A percentile compares a stretch with the other conserved stretches of the same genome.
Evolutionary conservation across 2,113 vertebrate genomes (phyloP).

Genomic region (Pomatostomus ruficeps): DNA sequence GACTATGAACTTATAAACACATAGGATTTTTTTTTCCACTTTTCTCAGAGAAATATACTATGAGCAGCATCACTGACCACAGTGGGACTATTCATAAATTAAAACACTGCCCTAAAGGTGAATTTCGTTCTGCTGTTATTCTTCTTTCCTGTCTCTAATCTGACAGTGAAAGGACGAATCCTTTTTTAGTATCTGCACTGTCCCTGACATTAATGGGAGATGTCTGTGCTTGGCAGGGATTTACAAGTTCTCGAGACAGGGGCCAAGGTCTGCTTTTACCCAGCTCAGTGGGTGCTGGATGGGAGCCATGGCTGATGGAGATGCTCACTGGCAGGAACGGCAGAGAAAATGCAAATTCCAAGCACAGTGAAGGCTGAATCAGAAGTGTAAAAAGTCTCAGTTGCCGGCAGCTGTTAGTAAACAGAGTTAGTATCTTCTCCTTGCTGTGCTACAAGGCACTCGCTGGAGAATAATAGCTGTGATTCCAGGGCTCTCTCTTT

Average conservation of each 20-base stretch:
- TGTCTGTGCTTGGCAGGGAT: not conserved
- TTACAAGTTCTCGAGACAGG: not conserved
- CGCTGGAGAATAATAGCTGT: not conserved
- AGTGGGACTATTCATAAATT: not conserved
- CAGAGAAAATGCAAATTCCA: not conserved
- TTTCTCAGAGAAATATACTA: not conserved
- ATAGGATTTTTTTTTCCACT: not conserved
- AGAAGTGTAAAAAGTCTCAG: not conserved
- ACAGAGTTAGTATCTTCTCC: not conserved
- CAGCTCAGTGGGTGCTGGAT: not conserved
- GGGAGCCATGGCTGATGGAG: not conserved
- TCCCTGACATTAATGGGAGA: not conserved
- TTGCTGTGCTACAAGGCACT: not conserved
- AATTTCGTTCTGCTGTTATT: not conserved
- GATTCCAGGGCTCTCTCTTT: not conserved
- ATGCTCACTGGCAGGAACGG: not conserved
- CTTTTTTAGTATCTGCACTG: not conserved
- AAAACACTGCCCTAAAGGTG: not conserved
- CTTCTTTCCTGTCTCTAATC: not conserved
- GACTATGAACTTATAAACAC: not conserved
- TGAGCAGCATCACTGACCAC: not conserved
- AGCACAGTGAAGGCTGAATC: not conserved
- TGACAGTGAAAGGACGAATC: not conserved
- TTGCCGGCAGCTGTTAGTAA: not conserved
- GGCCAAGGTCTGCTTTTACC: not conserved